Evolutionary conservation across 2,888 invertebrate genomes (phyloP), one percentile per base, ranked within the genome.

Genomic region (Hyalella azteca): DNA sequence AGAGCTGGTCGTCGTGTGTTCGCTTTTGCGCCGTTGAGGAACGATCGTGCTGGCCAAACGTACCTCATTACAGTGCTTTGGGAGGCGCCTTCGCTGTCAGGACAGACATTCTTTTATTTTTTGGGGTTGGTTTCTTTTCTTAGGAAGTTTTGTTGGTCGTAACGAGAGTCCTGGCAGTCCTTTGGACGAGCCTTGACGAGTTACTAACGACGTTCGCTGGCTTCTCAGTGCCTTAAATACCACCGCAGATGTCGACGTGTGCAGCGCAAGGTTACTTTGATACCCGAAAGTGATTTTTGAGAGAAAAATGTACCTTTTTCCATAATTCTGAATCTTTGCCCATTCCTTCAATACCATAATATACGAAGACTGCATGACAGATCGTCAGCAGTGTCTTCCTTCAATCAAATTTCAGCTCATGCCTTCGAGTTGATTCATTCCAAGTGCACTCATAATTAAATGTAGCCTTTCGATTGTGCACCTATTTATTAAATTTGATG

Each of bases 41-140:
- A 11, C 19, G 66, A 7, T 15, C 66, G 66, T 66, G 66, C 66
- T 45, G 36, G 29, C 66, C 36, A 66, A 66, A 66, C 36, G 66
- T 66, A 36, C 29, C 66, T 66, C 66, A 66, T 66, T 66, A 66
- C 66, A 19, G 29, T 32, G 59, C 19, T 66, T 29, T 66, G 66
- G 36, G 66, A 66, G 66, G 66, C 32, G 66, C 39, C 66, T 32
- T 66, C 66, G 22, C 36, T 66, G 66, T 11, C 66, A 36, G 66
- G 66, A 66, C 66, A 66, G 19, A 36, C 66, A 1, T 66, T 66
- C 36, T 66, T n/a, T n/a, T n/a, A n/a, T n/a, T n/a, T n/a, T n/a
- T n/a, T n/a, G n/a, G n/a, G n/a, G n/a, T n/a, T n/a, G n/a, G 66
- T 66, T 36, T 66, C 66, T 66, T 66, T 66, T 66, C 66, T 66